A percentile compares a stretch with the other conserved stretches of the same genome.
Conservation (phyloP, 2,113 vertebrate genomes). For the Sus scrofa region T2T-Sscrofa CM000812.6:212173501-212174000, state of each 20-base stretch:
- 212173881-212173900: constrained; percentile 44
- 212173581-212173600: constrained; percentile 72
- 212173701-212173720: constrained; percentile 74
- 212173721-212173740: constrained; percentile 72
- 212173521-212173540: constrained; percentile 64
- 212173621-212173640: constrained; percentile 79
- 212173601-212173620: constrained; percentile 73
- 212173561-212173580: constrained; percentile 69
- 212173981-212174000: constrained; percentile 60
- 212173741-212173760: constrained; percentile 77
- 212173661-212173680: constrained; percentile 79
- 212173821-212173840: constrained; percentile 74
- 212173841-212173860: constrained; percentile 77
- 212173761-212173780: constrained; percentile 78
- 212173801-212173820: constrained; percentile 77
- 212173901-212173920: constrained; percentile 66
- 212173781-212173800: constrained; percentile 83
- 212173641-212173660: constrained; percentile 81
- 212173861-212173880: constrained; percentile 63
- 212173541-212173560: constrained; percentile 72
- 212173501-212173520: constrained; percentile 64
- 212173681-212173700: constrained; percentile 75
- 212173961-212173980: constrained; percentile 50
- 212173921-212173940: constrained; percentile 39
- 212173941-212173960: constrained; percentile 54